Evolutionary conservation across 1,140 invertebrate species (phyloP).

Genomic region (Tetramorium parvispinum): DNA sequence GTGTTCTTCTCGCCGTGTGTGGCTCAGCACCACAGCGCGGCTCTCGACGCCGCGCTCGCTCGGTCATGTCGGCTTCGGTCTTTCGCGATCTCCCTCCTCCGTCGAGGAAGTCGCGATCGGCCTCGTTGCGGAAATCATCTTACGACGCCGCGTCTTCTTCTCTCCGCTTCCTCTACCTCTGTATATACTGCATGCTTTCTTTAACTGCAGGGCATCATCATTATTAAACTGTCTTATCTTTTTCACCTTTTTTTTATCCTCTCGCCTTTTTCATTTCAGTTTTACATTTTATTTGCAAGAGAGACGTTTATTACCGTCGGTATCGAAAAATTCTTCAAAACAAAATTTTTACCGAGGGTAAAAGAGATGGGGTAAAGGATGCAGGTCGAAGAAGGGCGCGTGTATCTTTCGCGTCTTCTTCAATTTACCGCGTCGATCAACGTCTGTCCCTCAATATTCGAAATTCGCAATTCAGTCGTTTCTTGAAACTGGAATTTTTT

Average conservation of each 20-base stretch:
- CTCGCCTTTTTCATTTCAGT: conserved; percentile 28
- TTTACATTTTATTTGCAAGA: conserved; percentile 22
- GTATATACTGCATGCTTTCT: neutral
- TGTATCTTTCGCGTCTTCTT: neutral
- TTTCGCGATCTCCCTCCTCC: neutral
- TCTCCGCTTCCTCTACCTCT: neutral
- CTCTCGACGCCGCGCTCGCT: conserved; percentile 42
- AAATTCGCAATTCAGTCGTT: neutral
- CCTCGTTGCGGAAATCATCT: conserved; percentile 23
- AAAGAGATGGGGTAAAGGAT: too few species aligned
- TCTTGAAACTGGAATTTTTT: neutral
- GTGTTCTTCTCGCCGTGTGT: conserved; percentile 12
- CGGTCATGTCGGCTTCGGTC: conserved; percentile 33
- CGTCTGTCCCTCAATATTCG: neutral
- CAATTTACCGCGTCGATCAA: neutral
- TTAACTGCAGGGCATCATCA: neutral
- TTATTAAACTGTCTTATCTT: conserved; percentile 33
- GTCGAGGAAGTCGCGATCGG: conserved; percentile 21
- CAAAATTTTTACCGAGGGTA: neutral
- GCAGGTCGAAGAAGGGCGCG: neutral
- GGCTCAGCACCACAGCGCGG: neutral
- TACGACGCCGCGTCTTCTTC: neutral
- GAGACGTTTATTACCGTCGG: conserved; percentile 2
- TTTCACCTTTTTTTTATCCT: neutral
- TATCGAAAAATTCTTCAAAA: conserved; percentile 3